Conservation (phyloP, 2,113 vertebrate genomes). For the Leptosomus discolor region DNA sequence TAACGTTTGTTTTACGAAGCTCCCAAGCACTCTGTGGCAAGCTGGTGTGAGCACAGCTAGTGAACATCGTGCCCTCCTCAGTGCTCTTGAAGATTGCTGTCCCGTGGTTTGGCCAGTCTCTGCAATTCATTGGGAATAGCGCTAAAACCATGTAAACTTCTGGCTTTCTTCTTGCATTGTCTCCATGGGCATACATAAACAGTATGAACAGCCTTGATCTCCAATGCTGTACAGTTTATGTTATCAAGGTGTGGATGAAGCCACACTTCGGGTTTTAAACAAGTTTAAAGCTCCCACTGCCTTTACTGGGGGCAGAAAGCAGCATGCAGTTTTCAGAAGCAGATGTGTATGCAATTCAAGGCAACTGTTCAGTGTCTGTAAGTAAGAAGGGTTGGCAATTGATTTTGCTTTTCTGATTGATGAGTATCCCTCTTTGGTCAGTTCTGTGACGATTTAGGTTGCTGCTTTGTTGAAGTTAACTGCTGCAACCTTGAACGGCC, state of each 20-base stretch:
- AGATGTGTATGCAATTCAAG: neutral
- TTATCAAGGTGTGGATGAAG: neutral
- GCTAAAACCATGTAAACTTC: neutral
- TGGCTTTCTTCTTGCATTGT: neutral
- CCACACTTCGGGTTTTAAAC: neutral
- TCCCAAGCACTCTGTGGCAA: neutral
- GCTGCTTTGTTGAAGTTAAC: neutral
- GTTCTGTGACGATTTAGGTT: neutral
- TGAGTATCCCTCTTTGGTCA: neutral
- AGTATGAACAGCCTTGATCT: neutral
- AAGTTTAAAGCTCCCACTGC: neutral
- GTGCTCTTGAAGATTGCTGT: neutral
- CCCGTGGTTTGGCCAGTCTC: neutral
- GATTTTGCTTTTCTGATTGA: neutral
- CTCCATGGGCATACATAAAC: neutral
- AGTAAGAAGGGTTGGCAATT: neutral
- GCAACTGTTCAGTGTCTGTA: neutral
- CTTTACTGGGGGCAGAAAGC: neutral
- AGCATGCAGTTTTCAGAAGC: neutral
- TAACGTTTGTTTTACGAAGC: neutral
- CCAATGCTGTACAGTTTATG: fast-evolving
- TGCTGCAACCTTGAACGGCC: neutral
- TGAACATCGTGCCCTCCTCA: neutral
- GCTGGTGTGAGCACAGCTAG: neutral
- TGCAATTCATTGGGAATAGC: neutral